These are phyloP conservation scores for Ceyx margarethae DNA, from an alignment of 2,113 vertebrate species.

Conservation along the genomic window DNA sequence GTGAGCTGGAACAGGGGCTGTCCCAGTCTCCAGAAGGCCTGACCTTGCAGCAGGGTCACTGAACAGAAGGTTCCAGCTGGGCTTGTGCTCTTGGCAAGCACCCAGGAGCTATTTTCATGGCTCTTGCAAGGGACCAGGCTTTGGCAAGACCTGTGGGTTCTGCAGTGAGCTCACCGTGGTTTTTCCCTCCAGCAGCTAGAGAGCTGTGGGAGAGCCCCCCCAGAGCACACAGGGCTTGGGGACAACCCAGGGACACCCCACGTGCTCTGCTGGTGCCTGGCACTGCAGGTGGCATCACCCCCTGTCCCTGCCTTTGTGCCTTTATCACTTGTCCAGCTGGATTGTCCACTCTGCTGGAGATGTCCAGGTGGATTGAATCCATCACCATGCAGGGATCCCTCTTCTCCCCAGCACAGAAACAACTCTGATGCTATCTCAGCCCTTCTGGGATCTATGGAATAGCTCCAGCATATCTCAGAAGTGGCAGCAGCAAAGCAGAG, in stretches of 20 bases:
- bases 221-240: background rate
- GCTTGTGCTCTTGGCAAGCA: background rate
- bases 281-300: fast-evolving
- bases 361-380: background rate
- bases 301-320: fast-evolving
- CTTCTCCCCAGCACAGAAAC: background rate
- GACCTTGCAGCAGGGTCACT: slow-evolving; percentile 9
- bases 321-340: background rate
- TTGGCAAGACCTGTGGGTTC: background rate
- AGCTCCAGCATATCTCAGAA: background rate
- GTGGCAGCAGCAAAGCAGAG: background rate
- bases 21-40: background rate
- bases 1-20: background rate
- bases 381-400: fast-evolving
- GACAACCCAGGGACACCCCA: background rate
- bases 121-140: background rate
- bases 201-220: background rate
- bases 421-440: fast-evolving
- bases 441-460: background rate
- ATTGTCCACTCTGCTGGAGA: background rate
- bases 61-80: slow-evolving; percentile 39
- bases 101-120: slow-evolving; percentile 44
- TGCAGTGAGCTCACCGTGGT: background rate
- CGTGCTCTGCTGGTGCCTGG: fast-evolving
- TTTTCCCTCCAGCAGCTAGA: background rate